Percentiles rank a stretch among this genome's conserved stretches.
Conservation (phyloP, 2,888 invertebrate genomes). For the Microctonus aethiopoides region DNA sequence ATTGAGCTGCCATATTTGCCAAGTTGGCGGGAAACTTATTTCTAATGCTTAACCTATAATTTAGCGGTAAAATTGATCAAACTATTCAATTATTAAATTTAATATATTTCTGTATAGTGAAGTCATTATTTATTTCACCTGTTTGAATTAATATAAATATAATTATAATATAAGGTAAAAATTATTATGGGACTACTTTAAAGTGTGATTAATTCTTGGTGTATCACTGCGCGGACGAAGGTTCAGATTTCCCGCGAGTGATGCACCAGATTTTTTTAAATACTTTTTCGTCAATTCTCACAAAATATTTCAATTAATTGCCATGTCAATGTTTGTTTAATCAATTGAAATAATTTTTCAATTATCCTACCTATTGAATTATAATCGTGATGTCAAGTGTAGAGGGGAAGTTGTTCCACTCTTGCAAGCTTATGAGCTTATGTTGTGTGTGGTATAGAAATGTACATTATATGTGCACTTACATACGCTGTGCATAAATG, state of each 20-base stretch:
- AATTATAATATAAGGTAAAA: not conserved
- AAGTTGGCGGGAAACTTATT: slow-evolving; percentile 41
- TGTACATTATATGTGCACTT: not conserved
- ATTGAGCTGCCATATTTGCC: slow-evolving; percentile 38
- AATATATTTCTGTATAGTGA: not conserved
- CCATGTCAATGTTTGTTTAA: not conserved
- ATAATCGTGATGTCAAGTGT: not conserved
- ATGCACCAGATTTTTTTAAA: not conserved
- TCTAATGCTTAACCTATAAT: not conserved
- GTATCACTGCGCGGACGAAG: not conserved
- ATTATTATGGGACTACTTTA: not conserved
- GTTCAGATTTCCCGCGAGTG: slow-evolving; percentile 22
- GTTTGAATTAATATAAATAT: not conserved
- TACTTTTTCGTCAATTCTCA: not conserved
- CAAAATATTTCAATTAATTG: too few species aligned
- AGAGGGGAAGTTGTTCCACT: not conserved
- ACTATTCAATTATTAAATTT: too few species aligned
- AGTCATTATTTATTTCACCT: not conserved
- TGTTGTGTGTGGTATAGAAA: not conserved
- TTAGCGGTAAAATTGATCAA: not conserved
- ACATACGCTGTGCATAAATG: not conserved
- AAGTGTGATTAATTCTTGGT: not conserved
- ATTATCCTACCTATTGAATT: not conserved
- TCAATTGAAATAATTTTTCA: not conserved
- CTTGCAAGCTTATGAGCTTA: not conserved